phyloP scores from a whole-genome alignment of 2,797 vertebrate species.

The Syngnathus acus region DNA sequence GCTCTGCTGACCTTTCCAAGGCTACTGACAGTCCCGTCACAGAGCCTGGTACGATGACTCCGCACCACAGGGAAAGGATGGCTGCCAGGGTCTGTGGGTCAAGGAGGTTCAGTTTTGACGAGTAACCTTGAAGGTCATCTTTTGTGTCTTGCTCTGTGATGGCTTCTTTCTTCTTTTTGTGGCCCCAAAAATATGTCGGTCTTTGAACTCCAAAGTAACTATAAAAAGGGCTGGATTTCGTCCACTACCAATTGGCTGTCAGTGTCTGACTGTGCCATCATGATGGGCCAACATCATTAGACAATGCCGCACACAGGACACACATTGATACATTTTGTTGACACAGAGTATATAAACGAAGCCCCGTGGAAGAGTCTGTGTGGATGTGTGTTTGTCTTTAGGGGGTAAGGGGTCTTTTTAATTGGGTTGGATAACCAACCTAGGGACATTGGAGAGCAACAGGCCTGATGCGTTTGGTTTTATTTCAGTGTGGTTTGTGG shows the following conservation, averaged over 20 bases:
- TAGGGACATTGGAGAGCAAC: slow-evolving; percentile 41
- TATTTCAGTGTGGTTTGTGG: slow-evolving; percentile 28
- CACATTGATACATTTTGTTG: slow-evolving; percentile 62
- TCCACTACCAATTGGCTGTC: slow-evolving; percentile 67
- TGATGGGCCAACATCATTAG: slow-evolving; percentile 68
- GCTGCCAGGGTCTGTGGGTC: slow-evolving; percentile 29
- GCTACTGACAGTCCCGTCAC: slow-evolving; percentile 48
- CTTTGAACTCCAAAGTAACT: slow-evolving; percentile 72
- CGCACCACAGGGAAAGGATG: slow-evolving; percentile 32
- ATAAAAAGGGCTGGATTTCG: slow-evolving; percentile 70
- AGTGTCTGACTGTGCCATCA: slow-evolving; percentile 63
- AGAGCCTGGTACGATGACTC: slow-evolving; percentile 40
- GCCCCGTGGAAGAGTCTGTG: slow-evolving; percentile 39
- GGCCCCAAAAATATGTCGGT: slow-evolving; percentile 60
- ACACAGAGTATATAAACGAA: slow-evolving; percentile 61
- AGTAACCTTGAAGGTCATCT: slow-evolving; percentile 63
- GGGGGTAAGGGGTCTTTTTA: slow-evolving; percentile 65
- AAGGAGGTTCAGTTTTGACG: slow-evolving; percentile 51
- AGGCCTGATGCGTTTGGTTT: slow-evolving; percentile 53
- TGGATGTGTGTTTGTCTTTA: slow-evolving; percentile 50
- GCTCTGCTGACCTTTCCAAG: slow-evolving; percentile 54
- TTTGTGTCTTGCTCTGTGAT: slow-evolving; percentile 59
- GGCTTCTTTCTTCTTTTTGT: slow-evolving; percentile 69
- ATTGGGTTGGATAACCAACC: slow-evolving; percentile 63
- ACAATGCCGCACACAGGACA: slow-evolving; percentile 51